phyloP scores from a whole-genome alignment of 2,113 vertebrate species.

The Heptranchias perlo region DNA sequence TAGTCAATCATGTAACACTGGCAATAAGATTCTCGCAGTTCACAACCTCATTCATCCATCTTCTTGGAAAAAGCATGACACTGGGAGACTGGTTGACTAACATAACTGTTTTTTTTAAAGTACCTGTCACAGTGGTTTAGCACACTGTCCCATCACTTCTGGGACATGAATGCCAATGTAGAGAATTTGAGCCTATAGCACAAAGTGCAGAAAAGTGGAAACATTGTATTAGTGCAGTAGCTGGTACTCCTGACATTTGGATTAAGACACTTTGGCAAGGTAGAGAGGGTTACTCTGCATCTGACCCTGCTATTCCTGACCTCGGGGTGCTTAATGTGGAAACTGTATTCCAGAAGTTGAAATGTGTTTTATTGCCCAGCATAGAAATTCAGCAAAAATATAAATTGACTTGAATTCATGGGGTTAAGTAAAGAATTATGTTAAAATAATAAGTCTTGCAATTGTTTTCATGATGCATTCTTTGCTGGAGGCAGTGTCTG shows the following conservation, averaged over 20 bases:
- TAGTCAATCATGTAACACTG: background rate
- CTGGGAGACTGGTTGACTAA: too few relatives aligned
- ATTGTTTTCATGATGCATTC: background rate
- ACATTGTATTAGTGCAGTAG: background rate
- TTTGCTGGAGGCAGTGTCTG: slow-evolving; percentile 1
- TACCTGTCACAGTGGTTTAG: background rate
- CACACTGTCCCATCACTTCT: background rate
- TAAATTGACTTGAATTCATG: background rate
- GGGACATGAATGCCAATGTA: background rate
- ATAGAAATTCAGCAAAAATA: background rate
- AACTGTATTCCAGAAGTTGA: background rate
- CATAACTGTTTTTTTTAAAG: background rate
- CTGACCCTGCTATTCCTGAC: background rate
- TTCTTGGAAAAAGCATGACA: background rate
- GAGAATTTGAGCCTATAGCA: background rate
- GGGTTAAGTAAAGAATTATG: background rate
- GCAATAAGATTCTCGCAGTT: background rate
- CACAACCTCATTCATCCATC: background rate
- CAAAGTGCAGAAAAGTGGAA: background rate
- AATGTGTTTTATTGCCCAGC: background rate
- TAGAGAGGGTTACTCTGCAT: background rate
- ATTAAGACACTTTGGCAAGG: background rate
- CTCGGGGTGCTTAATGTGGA: background rate
- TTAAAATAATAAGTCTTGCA: slow-evolving; percentile 7
- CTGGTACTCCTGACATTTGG: background rate